Conservation (phyloP, 2,888 invertebrate genomes). For the Lochmaea crataegi region DNA sequence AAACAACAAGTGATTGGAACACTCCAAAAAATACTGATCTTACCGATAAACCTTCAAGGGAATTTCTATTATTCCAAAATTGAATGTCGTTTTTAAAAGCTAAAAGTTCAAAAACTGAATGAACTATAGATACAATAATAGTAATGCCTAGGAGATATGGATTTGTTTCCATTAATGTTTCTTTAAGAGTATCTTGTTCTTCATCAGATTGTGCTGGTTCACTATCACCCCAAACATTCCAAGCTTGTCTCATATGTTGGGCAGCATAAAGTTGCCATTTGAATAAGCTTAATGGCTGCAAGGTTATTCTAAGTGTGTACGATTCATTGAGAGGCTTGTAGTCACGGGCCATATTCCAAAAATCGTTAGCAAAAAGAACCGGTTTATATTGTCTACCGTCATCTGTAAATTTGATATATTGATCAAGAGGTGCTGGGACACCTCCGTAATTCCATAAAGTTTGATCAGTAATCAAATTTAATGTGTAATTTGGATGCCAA, state of each 20-base stretch:
- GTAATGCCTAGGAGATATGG: constrained; percentile 94
- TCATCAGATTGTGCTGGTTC: constrained; percentile 83
- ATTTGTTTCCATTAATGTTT: constrained; percentile 95
- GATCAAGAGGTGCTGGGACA: constrained; percentile 92
- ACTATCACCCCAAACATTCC: constrained; percentile 77
- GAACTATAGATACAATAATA: constrained; percentile 90
- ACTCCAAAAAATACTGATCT: constrained; percentile 98
- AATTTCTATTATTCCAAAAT: constrained; percentile 98
- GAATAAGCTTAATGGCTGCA: constrained; percentile 93
- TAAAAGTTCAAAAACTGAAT: constrained; percentile 97
- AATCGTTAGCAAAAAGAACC: constrained; percentile 94
- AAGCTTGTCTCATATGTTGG: constrained; percentile 88
- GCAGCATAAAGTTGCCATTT: constrained; percentile 99
- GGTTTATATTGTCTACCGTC: constrained; percentile 90
- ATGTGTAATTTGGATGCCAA: constrained; percentile 99
- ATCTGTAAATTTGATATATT: constrained; percentile 91
- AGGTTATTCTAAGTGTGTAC: constrained; percentile 78
- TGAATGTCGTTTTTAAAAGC: constrained; percentile 99
- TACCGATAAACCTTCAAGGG: constrained; percentile 96
- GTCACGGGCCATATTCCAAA: constrained; percentile 98
- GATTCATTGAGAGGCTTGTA: constrained; percentile 90
- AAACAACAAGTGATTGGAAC: constrained; percentile 94
- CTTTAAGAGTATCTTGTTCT: constrained; percentile 91
- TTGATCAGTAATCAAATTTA: constrained; percentile 95
- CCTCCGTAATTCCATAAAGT: constrained; percentile 93